Conservation (phyloP, 2,113 vertebrate genomes). For the Lipotes vexillifer region DNA sequence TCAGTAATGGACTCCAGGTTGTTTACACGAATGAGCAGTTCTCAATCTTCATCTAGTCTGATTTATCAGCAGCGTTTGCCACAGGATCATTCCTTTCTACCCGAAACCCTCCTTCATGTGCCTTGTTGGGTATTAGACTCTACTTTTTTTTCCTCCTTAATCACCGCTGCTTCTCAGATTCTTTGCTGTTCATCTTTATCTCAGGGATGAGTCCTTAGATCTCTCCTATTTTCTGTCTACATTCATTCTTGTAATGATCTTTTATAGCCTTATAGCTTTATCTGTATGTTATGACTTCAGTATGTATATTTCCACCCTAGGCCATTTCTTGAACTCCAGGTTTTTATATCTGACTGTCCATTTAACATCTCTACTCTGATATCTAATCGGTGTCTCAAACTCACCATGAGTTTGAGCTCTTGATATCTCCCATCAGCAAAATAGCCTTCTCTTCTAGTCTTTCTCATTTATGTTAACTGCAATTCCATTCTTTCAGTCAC, state of each 20-base stretch:
- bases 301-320: neutral
- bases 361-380: neutral
- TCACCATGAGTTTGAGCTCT: neutral
- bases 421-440: neutral
- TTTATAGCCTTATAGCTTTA: neutral
- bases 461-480: neutral
- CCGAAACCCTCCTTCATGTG: neutral
- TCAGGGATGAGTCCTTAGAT: neutral
- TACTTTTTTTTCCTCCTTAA: neutral
- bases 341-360: neutral
- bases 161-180: neutral
- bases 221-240: neutral
- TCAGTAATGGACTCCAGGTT: neutral
- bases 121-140: neutral
- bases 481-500: neutral
- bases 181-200: neutral
- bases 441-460: neutral
- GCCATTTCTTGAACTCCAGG: neutral
- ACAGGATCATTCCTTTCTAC: neutral
- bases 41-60: neutral
- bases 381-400: neutral
- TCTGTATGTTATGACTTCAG: neutral
- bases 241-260: neutral
- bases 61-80: neutral
- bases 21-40: neutral